These are phyloP conservation scores for Melanotaenia maccullochi DNA, from an alignment of 2,797 vertebrate species.

Conservation along the genomic window DNA sequence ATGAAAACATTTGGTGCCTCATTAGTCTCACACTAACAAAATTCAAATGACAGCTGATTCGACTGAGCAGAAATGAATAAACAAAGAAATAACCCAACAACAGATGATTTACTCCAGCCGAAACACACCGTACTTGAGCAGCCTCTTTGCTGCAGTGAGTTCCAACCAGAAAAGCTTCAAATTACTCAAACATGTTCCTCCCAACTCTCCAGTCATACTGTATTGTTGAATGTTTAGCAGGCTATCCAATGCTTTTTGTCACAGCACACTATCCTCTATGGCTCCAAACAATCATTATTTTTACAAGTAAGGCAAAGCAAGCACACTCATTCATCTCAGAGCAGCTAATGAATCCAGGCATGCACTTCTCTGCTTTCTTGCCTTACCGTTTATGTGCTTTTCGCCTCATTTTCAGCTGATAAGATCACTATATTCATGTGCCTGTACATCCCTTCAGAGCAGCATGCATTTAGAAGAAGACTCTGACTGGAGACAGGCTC, in stretches of 20 bases:
- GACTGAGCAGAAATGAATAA: constrained; percentile 3
- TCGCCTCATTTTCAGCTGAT: constrained; percentile 80
- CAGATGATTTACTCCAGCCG: constrained; percentile 27
- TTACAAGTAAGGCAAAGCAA: constrained; percentile 58
- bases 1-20: constrained; percentile 50
- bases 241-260: constrained; percentile 26
- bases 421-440: constrained; percentile 73
- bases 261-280: constrained; percentile 30
- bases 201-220: constrained; percentile 41
- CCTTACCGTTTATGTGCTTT: constrained; percentile 83
- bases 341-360: constrained; percentile 46
- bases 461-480: constrained; percentile 75
- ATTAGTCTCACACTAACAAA: constrained; percentile 51
- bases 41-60: constrained; percentile 43
- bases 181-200: constrained; percentile 37
- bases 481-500: constrained; percentile 77
- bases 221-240: constrained; percentile 48
- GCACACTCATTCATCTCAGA: constrained; percentile 53
- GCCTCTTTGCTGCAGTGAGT: constrained; percentile 45
- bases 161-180: constrained; percentile 36
- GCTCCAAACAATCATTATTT: constrained; percentile 53
- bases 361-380: constrained; percentile 51
- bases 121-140: constrained; percentile 14
- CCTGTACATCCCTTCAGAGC: constrained; percentile 72
- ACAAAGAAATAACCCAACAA: constrained; percentile 8